Percentiles rank a stretch among this genome's conserved stretches.
These are phyloP conservation scores for Enteromius fasciolatus DNA, from an alignment of 2,797 vertebrate species.

Conservation along the genomic window DNA sequence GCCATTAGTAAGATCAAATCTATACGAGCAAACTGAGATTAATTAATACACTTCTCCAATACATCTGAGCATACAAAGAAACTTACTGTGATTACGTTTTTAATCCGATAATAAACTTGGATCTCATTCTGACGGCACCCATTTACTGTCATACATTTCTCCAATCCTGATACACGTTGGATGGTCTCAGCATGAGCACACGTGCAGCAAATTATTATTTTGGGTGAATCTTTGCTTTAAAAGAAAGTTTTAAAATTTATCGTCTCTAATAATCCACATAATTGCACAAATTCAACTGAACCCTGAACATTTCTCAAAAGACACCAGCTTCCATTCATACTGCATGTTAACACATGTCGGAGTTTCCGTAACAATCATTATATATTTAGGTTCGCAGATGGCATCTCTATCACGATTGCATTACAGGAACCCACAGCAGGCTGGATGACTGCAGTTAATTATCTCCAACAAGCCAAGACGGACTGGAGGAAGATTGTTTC, in stretches of 20 bases:
- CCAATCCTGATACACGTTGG: neutral
- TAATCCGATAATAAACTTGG: neutral
- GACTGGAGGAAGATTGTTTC: conserved; percentile 10
- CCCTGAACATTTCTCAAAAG: neutral
- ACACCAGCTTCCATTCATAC: neutral
- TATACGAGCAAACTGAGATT: conserved; percentile 15
- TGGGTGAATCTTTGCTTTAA: neutral
- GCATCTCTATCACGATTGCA: neutral
- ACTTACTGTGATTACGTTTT: neutral
- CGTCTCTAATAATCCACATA: neutral
- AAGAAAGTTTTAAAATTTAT: neutral
- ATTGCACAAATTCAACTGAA: neutral
- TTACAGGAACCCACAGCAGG: neutral
- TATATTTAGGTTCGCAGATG: conserved; percentile 19
- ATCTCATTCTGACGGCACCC: neutral
- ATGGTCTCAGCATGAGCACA: neutral
- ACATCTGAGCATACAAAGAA: neutral
- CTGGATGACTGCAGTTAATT: conserved; percentile 16
- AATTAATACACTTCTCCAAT: neutral
- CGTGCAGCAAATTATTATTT: neutral
- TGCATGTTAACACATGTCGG: conserved; percentile 1
- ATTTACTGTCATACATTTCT: neutral
- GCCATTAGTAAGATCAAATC: conserved; percentile 14
- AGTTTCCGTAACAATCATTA: neutral
- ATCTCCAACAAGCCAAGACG: conserved; percentile 18